phyloP scores from a whole-genome alignment of 2,113 vertebrate genomes.

The Cromileptes altivelis region DNA sequence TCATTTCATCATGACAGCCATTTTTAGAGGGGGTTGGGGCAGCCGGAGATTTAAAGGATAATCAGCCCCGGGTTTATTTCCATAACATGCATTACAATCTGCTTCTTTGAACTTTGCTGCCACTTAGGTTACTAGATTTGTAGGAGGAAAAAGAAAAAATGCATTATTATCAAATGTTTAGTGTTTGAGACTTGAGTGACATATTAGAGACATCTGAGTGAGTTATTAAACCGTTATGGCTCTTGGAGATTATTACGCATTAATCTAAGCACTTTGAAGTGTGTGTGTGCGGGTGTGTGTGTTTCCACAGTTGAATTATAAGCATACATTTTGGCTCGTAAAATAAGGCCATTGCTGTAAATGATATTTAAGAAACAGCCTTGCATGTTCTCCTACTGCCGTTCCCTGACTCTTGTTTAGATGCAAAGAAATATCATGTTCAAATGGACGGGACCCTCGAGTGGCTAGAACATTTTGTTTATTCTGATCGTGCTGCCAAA shows the following conservation, averaged over 20 bases:
- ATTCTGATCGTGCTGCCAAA: conserved; percentile 53
- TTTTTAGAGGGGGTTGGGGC: conserved; percentile 87
- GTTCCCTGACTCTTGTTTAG: conserved; percentile 4
- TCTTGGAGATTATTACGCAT: conserved; percentile 82
- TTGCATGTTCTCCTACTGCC: background rate
- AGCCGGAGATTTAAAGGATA: conserved; percentile 92
- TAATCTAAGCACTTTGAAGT: conserved; percentile 85
- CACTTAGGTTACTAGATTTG: conserved; percentile 85
- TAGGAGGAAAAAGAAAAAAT: conserved; percentile 44
- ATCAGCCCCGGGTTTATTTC: conserved; percentile 93
- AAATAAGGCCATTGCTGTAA: conserved; percentile 41
- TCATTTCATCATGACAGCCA: conserved; percentile 92
- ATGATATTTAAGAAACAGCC: conserved; percentile 38
- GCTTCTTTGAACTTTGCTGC: conserved; percentile 91
- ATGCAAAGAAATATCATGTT: conserved; percentile 37
- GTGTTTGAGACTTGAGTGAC: conserved; percentile 76
- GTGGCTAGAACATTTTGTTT: conserved; percentile 32
- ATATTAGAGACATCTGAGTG: conserved; percentile 80
- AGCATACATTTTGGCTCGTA: conserved; percentile 39
- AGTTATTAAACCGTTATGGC: conserved; percentile 79
- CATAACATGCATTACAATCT: conserved; percentile 90
- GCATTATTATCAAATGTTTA: conserved; percentile 74
- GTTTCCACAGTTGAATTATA: conserved; percentile 49
- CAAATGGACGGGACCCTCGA: conserved; percentile 27
- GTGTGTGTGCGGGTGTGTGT: conserved; percentile 39